Base-by-base conservation (phyloP, 1,140 invertebrate species). In the Eubasilissa regina region DNA sequence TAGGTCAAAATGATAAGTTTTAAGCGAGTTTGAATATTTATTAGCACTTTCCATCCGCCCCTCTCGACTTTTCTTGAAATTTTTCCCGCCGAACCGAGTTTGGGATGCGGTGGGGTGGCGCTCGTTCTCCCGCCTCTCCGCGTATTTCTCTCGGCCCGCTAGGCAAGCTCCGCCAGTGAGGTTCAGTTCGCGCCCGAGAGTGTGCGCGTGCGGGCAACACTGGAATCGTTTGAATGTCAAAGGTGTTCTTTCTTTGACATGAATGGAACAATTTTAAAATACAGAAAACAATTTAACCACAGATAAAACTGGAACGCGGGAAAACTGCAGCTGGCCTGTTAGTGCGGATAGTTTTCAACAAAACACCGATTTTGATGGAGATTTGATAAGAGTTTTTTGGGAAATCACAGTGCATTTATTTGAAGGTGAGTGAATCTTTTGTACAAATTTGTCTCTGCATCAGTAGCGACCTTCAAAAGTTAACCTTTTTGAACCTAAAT, bases 181-280 rank as follows among this genome's bases (percentile, higher is more conserved):
- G 66, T 70, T 70, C 66, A 70, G 66, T 70, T 70, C 17, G 66
- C 66, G 66, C 66, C 47, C 17, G 66, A 25, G 19, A 70, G 13
- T 51, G 66, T 45, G 66, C 66, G 66, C 25, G 66, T 70, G 66
- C 66, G 47, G 66, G 66, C 66, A 70, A 70, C 66, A 70, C 45
- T 19, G 19, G 45, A 48, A 51, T 48, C n/a, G 64, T 25, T 48
- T 48, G 15, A 70, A 70, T 70, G 66, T 70, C 66, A 70, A 70
- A 70, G 66, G 45, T 70, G 66, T 62, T 62, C 66, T 70, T 35
- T 35, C 15, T 70, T 48, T 70, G 66, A 70, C 66, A 70, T 53
- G 47, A 70, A n/a, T 70, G 66, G 66, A 70, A 70, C 66, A 48
- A 13, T 70, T 68, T 70, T 53, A 4, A 47, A 70, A 70, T 70